Base-by-base conservation (phyloP, 2,113 vertebrate species). In the Sinocyclocheilus anshuiensis region DNA sequence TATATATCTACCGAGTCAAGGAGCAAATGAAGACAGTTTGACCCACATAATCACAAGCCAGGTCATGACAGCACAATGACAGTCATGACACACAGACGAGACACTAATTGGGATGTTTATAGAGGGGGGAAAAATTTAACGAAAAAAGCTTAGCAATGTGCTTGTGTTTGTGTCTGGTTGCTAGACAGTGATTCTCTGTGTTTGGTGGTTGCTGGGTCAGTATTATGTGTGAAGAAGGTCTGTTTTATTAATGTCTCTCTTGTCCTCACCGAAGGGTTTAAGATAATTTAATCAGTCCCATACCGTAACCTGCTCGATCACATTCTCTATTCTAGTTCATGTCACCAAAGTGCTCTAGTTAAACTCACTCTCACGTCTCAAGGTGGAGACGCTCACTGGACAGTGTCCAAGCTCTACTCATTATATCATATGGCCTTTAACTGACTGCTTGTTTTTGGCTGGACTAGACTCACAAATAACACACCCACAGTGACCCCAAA, bases 161-260 rank as follows among this genome's bases (percentile, higher is more conserved):
- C 57, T 82, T 81, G 24, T 53, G 63, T 69, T 69, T 71, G 18
- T 83, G 81, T 71, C 81, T 83, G 81, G 81, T 83, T 83, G 81
- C 81, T 83, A 71, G 79, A 26, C 36, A 48, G 16, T 65, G 78
- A 48, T 11, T 24, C 59, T 45, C 61, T 29, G 15, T 79, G 77
- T 80, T 63, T 63, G 12, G 33, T 42, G 22, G 55, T 78, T 57
- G 50, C 77, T 57, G 29, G 77, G 50, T 80, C 22, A 80, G 33
- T 80, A 63, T 42, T 80, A 39, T 80, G 36, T 45, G 57, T 63
- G 3, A 15, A 33, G 55, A 6, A 24, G 6, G 42, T 76, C 74
- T 61, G 55, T 39, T 80, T 61, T 57, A 59, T 39, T 39, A 22
- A 57, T 76, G 50, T 76, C 13, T 7, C 39, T 75, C 71, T 20